These are phyloP conservation scores for Alcedo atthis DNA, from an alignment of 2,797 vertebrate species.

Conservation along the genomic window DNA sequence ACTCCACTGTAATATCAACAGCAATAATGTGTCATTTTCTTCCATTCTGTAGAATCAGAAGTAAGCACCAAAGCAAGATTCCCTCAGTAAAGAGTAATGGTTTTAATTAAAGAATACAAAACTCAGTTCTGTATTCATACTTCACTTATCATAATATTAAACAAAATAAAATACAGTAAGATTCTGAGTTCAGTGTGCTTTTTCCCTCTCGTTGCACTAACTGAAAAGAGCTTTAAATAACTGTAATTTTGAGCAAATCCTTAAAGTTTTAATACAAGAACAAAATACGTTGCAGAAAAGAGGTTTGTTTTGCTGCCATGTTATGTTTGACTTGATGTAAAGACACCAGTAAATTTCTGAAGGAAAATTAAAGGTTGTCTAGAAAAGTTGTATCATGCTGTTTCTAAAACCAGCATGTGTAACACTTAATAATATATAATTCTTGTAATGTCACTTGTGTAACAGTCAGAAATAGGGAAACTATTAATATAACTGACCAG, in stretches of 20 bases:
- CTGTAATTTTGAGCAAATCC: background rate
- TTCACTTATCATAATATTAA: background rate
- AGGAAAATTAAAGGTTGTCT: background rate
- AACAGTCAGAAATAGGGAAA: background rate
- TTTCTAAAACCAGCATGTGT: background rate
- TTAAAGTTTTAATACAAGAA: background rate
- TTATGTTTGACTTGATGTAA: background rate
- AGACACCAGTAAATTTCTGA: background rate
- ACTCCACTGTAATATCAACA: background rate
- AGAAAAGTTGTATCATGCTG: background rate
- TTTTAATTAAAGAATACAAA: conserved; percentile 43
- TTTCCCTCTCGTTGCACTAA: background rate
- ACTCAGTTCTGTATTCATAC: background rate
- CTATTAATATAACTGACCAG: background rate
- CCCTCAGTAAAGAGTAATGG: background rate
- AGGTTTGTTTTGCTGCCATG: background rate
- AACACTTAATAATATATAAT: background rate
- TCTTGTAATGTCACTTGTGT: background rate
- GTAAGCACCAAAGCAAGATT: background rate
- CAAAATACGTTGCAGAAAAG: background rate
- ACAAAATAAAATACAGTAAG: background rate
- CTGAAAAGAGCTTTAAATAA: background rate
- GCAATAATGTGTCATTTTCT: background rate
- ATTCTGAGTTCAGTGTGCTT: background rate
- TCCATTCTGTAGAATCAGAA: background rate